phyloP scores from a whole-genome alignment of 92 coral and sea anemone genomes.

The Anthopleura xanthogrammica region DNA sequence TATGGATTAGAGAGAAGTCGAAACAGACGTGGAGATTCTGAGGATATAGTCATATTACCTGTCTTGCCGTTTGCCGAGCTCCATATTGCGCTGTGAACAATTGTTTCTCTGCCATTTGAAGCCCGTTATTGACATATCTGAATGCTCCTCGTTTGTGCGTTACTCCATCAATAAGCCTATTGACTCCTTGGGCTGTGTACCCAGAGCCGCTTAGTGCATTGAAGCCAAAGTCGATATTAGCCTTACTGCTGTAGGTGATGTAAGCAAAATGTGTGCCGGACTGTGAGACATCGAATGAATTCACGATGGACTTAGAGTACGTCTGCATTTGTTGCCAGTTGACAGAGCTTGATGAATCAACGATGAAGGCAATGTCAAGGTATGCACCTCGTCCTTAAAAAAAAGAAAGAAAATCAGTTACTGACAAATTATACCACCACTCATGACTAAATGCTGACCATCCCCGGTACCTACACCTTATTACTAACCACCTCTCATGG shows the following conservation, averaged over 20 bases:
- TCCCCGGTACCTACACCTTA: too few relatives aligned
- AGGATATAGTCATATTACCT: slow-evolving; percentile 7
- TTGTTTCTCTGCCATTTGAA: slow-evolving; percentile 31
- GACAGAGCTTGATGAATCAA: slow-evolving; percentile 29
- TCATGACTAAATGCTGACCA: background rate
- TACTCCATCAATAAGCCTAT: slow-evolving; percentile 21
- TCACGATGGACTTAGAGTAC: slow-evolving; percentile 30
- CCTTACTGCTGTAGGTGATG: slow-evolving; percentile 26
- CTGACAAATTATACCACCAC: background rate
- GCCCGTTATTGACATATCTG: slow-evolving; percentile 19
- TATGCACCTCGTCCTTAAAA: slow-evolving; percentile 25
- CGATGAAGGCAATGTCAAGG: slow-evolving; percentile 36
- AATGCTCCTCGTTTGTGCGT: slow-evolving; percentile 10
- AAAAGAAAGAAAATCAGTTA: background rate
- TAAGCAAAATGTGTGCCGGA: slow-evolving; percentile 31
- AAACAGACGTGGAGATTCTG: too few relatives aligned
- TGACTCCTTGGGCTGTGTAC: slow-evolving; percentile 31
- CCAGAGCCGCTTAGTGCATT: slow-evolving; percentile 36
- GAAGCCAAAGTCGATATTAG: slow-evolving; percentile 26
- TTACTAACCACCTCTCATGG: too few relatives aligned
- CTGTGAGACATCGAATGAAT: slow-evolving; percentile 27
- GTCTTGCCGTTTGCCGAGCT: slow-evolving; percentile 31
- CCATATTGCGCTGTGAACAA: slow-evolving; percentile 26
- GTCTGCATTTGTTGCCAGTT: slow-evolving; percentile 37
- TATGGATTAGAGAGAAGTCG: too few relatives aligned